phyloP scores from a whole-genome alignment of 2,113 vertebrate species.

The Lonchura striata region DNA sequence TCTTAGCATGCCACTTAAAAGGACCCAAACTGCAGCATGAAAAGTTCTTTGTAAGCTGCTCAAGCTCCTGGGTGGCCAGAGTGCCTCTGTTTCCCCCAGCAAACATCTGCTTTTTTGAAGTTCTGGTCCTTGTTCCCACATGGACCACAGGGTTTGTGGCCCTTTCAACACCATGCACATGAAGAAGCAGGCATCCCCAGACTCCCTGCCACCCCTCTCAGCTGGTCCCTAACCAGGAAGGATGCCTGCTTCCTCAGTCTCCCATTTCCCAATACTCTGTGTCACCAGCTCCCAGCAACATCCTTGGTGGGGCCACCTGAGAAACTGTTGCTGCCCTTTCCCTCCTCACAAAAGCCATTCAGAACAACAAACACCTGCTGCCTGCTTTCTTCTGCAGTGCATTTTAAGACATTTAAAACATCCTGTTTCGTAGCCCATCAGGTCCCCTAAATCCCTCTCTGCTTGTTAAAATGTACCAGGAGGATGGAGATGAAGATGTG shows the following conservation, averaged over 20 bases:
- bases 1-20: neutral
- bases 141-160: neutral
- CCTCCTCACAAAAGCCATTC: neutral
- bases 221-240: neutral
- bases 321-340: neutral
- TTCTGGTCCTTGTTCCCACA: neutral
- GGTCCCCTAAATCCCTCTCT: neutral
- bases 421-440: neutral
- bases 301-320: neutral
- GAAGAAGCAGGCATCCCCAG: neutral
- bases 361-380: neutral
- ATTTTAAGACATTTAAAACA: neutral
- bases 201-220: neutral
- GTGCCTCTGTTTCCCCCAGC: neutral
- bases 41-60: neutral
- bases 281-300: fast-evolving
- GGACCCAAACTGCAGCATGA: neutral
- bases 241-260: neutral
- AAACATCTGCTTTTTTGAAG: neutral
- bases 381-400: neutral
- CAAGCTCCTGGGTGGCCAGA: neutral
- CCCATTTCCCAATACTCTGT: neutral
- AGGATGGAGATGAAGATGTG: neutral
- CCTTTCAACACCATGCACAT: neutral
- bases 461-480: neutral